Percentiles rank a stretch among this genome's conserved stretches.
Conservation (phyloP, 2,797 vertebrate species). For the Xenentodon cancila region DNA sequence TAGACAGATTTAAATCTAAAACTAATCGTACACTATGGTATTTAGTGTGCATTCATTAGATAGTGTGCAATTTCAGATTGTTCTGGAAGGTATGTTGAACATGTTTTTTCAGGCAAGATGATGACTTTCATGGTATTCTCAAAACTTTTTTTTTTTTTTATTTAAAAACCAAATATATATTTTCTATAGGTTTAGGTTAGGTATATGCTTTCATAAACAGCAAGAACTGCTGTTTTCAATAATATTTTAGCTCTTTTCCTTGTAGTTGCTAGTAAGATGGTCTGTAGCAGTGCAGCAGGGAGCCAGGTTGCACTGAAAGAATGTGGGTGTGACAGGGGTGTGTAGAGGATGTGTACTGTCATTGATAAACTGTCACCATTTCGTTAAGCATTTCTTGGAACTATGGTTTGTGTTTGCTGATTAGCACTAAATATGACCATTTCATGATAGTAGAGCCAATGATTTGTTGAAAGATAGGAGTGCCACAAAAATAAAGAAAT, state of each 20-base stretch:
- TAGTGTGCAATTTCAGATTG: not conserved
- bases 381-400: slow-evolving; percentile 74
- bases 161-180: slow-evolving; percentile 16
- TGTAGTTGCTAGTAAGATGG: slow-evolving; percentile 18
- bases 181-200: not conserved
- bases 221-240: not conserved
- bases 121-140: slow-evolving; percentile 10
- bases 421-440: slow-evolving; percentile 46
- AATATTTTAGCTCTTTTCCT: slow-evolving; percentile 7
- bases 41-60: not conserved
- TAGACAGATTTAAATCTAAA: slow-evolving; percentile 2
- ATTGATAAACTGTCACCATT: slow-evolving; percentile 77
- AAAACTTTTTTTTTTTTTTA: slow-evolving; percentile 8
- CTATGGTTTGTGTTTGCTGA: slow-evolving; percentile 65
- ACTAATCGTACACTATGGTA: not conserved
- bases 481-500: too few species aligned
- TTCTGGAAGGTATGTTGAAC: slow-evolving; percentile 3
- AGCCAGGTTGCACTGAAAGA: slow-evolving; percentile 60
- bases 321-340: slow-evolving; percentile 67
- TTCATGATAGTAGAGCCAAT: slow-evolving; percentile 3
- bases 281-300: slow-evolving; percentile 31
- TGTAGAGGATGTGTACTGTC: slow-evolving; percentile 61
- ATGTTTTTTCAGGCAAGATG: slow-evolving; percentile 5
- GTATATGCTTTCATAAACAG: slow-evolving; percentile 1
- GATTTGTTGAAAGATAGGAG: too few species aligned